phyloP scores from a whole-genome alignment of 2,888 invertebrate genomes.

The Esperia sulphurella region DNA sequence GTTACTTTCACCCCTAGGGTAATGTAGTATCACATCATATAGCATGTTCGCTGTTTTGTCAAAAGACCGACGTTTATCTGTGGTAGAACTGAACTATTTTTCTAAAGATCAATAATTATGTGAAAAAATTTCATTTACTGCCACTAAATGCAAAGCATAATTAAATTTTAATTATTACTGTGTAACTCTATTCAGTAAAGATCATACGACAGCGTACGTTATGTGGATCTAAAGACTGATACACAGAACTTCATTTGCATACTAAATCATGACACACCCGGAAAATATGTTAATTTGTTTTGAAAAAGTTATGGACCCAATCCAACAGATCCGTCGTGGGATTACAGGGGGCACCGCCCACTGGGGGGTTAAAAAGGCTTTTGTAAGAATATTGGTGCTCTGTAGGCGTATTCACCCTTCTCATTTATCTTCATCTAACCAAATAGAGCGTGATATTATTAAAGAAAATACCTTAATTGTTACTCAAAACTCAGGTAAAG shows the following conservation, averaged over 20 bases:
- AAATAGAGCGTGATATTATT: constrained; percentile 26
- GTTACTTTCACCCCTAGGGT: no score
- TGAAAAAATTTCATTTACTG: no score
- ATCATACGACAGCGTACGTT: not conserved
- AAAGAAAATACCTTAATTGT: constrained; percentile 28
- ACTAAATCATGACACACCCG: constrained; percentile 38
- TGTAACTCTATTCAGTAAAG: not conserved
- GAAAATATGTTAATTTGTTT: constrained; percentile 64
- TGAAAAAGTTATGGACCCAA: constrained; percentile 55
- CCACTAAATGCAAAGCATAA: no score
- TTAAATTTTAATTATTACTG: no score
- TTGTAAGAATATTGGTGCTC: constrained; percentile 36
- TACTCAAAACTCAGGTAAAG: no score
- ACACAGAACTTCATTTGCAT: constrained; percentile 22
- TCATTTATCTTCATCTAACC: constrained; percentile 46
- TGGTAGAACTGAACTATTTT: no score
- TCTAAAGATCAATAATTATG: no score
- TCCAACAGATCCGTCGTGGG: constrained; percentile 41
- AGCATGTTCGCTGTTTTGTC: no score
- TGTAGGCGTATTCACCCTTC: constrained; percentile 27
- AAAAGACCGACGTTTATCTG: no score
- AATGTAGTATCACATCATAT: no score
- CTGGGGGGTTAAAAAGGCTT: constrained; percentile 44
- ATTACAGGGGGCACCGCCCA: constrained; percentile 31
- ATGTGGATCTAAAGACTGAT: not conserved